Evolutionary conservation across 2,113 vertebrate species (phyloP).

Genomic region (Tyrannus savana): DNA sequence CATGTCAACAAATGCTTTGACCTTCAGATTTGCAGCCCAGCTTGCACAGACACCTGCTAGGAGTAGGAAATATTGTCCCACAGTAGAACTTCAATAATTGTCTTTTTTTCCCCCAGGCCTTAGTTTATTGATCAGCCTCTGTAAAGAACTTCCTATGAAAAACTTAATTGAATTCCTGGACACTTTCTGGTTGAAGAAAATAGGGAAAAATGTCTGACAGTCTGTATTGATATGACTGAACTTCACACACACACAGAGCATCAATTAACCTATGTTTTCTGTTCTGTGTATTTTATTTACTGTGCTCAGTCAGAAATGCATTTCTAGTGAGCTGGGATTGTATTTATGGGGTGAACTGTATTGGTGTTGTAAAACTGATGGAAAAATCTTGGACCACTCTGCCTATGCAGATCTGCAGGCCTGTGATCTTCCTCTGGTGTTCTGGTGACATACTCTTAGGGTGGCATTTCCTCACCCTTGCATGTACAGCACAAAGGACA

Average conservation of each 20-base stretch:
- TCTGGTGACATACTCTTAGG: background rate
- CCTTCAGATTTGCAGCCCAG: background rate
- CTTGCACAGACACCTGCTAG: background rate
- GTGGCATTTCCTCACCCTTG: background rate
- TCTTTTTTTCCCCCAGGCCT: background rate
- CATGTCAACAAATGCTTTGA: background rate
- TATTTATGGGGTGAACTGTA: background rate
- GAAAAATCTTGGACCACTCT: background rate
- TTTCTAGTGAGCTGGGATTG: background rate
- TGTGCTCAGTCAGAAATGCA: background rate
- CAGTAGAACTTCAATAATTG: background rate
- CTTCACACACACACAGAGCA: background rate
- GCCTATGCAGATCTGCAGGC: rapidly evolving
- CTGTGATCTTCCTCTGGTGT: background rate
- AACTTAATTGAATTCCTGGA: background rate
- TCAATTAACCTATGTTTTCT: background rate
- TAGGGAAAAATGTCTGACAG: background rate
- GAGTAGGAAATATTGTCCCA: background rate
- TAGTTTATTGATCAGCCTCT: background rate
- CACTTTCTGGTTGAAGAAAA: background rate
- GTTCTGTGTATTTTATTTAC: background rate
- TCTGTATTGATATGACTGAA: background rate
- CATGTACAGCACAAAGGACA: background rate
- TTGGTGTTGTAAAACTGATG: background rate
- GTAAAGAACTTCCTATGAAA: background rate